A percentile compares a stretch with the other conserved stretches of the same genome.
Evolutionary conservation across 2,888 invertebrate species (phyloP).

Genomic region (Drosophila parthenogenetica): DNA sequence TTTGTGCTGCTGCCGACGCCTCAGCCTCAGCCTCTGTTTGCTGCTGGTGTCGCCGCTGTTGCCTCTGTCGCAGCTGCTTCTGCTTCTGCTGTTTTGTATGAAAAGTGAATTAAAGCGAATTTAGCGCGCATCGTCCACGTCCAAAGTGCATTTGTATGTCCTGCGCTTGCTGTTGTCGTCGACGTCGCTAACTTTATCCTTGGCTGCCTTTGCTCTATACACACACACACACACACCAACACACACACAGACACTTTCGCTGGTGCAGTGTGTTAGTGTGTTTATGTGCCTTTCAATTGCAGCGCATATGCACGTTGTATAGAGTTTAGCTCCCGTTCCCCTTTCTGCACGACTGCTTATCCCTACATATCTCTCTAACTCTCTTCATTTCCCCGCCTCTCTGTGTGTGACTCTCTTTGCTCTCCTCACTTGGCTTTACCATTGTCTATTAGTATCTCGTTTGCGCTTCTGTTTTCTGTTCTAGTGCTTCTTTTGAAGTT

Average conservation of each 20-base stretch:
- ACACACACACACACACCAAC: constrained; percentile 24
- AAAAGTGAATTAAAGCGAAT: constrained; percentile 82
- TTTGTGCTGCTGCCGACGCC: constrained; percentile 53
- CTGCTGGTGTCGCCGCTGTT: background rate
- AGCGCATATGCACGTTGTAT: constrained; percentile 47
- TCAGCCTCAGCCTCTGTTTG: background rate
- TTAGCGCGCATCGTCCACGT: constrained; percentile 77
- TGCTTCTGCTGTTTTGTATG: constrained; percentile 68
- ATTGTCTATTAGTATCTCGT: constrained; percentile 81
- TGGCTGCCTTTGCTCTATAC: constrained; percentile 50
- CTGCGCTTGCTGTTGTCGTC: constrained; percentile 45
- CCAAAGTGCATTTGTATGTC: constrained; percentile 78
- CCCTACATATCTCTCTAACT: background rate
- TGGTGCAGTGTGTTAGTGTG: constrained; percentile 76
- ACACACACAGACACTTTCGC: constrained; percentile 67
- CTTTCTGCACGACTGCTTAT: background rate
- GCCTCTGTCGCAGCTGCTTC: constrained; percentile 14
- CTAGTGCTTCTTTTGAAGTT: constrained; percentile 81
- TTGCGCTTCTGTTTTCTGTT: constrained; percentile 79
- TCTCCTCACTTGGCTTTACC: constrained; percentile 52
- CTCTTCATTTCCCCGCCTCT: background rate
- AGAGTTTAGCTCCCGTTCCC: constrained; percentile 11
- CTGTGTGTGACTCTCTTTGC: background rate
- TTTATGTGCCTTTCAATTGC: constrained; percentile 71
- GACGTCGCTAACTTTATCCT: constrained; percentile 70